Evolutionary conservation across 1,140 invertebrate genomes (phyloP), one percentile per base, ranked within the genome.

Genomic region (Cryptotermes secundus): DNA sequence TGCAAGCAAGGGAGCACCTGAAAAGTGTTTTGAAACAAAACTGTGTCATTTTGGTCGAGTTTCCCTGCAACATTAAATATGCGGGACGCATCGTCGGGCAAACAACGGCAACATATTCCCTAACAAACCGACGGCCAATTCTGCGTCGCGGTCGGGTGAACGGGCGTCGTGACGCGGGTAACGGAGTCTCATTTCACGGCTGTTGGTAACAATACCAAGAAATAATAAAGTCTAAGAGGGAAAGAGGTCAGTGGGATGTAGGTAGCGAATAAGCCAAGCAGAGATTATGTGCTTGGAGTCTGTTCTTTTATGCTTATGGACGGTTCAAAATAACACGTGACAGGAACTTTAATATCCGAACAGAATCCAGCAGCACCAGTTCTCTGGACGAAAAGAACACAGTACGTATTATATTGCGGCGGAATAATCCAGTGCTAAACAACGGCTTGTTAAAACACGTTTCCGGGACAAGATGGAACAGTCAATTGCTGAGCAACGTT

Each of bases 61-160:
- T 49, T 22, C 45, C 45, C 22, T 3, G 19, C 59, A 72, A 14
- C 26, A 72, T 72, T 72, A 72, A 31, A 31, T 1, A 72, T 72
- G 59, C 59, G 0, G n/a, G 10, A 72, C n/a, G 59, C 59, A 72
- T 72, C n/a, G 59, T n/a, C n/a, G 16, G 31, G 59, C 26, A 72
- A 72, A 72, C 59, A 72, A n/a, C 59, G 26, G 26, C n/a, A 6
- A n/a, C 59, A 72, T 72, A n/a, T 31, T n/a, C 59, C 14, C 4
- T 72, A 72, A 72, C 59, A 72, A 72, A n/a, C 59, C 59, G 59
- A 72, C 59, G 59, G 59, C 59, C 26, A 72, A 72, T 72, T n/a
- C 26, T 12, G 59, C 59, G 59, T 72, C 59, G n/a, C 59, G 59
- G 59, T n/a, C 26, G 59, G 59, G 59, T 31, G 59, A 72, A 31